These are phyloP conservation scores for Taurulus bubalis DNA, from an alignment of 2,113 vertebrate species.

Conservation along the genomic window DNA sequence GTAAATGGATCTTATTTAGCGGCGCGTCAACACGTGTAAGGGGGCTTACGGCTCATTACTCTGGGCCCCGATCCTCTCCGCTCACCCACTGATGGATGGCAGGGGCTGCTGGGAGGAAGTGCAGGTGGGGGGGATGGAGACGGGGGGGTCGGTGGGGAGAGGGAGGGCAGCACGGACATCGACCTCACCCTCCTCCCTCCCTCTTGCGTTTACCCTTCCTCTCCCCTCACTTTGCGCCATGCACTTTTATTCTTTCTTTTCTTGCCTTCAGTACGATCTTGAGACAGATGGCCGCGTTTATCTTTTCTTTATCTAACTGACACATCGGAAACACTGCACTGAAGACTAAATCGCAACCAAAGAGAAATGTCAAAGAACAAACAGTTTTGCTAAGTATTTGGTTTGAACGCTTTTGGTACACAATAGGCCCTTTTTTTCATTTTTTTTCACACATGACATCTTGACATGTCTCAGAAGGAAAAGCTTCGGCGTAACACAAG, in stretches of 20 bases:
- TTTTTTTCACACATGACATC: not conserved
- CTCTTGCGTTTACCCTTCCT: slow-evolving; percentile 15
- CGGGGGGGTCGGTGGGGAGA: not conserved
- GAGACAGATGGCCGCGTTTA: slow-evolving; percentile 3
- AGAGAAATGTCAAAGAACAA: slow-evolving; percentile 4
- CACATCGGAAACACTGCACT: not conserved
- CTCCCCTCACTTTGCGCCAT: slow-evolving; percentile 9
- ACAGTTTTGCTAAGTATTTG: not conserved
- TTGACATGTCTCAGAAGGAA: not conserved
- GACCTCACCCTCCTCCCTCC: slow-evolving; percentile 7
- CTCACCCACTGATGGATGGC: slow-evolving; percentile 83
- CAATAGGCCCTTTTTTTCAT: not conserved
- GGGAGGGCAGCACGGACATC: slow-evolving; percentile 50
- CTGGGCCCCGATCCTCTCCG: slow-evolving; percentile 73
- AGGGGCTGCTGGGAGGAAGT: slow-evolving; percentile 57
- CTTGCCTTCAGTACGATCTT: slow-evolving; percentile 15
- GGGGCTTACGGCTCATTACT: slow-evolving; percentile 85
- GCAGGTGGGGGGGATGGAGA: slow-evolving; percentile 33
- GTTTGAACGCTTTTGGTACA: not conserved
- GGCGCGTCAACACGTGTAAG: slow-evolving; percentile 85
- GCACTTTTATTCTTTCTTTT: slow-evolving; percentile 17
- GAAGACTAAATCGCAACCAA: not conserved
- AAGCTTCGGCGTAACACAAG: not conserved
- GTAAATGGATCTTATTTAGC: slow-evolving; percentile 88
- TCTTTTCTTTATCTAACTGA: slow-evolving; percentile 10